phyloP scores from a whole-genome alignment of 2,797 vertebrate genomes.

The Catamblyrhynchus diadema region DNA sequence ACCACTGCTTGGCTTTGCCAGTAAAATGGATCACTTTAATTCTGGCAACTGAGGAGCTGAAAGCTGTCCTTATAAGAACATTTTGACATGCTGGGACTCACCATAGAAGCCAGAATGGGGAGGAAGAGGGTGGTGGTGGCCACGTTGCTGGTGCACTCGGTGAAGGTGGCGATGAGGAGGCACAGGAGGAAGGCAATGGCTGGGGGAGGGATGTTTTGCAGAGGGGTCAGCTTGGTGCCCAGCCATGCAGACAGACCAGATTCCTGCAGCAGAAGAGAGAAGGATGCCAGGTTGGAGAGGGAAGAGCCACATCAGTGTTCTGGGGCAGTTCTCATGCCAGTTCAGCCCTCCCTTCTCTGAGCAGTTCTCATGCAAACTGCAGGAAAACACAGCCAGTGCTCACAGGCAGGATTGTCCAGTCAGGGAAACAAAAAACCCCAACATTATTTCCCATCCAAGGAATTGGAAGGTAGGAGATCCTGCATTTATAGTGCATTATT shows the following conservation, averaged over 20 bases:
- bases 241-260: conserved; percentile 87
- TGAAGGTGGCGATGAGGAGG: conserved; percentile 85
- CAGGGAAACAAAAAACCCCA: not conserved
- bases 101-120: conserved; percentile 91
- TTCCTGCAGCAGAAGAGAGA: conserved; percentile 57
- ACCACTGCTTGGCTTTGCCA: not conserved
- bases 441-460: not conserved
- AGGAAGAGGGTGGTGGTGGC: conserved; percentile 92
- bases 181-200: conserved; percentile 82
- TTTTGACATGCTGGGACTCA: conserved; percentile 51
- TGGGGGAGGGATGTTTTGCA: conserved; percentile 77
- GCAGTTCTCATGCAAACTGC: not conserved
- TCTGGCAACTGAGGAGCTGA: not conserved
- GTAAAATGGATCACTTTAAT: too few species aligned
- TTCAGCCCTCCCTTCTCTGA: not conserved
- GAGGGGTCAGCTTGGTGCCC: conserved; percentile 80
- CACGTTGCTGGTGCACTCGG: conserved; percentile 92
- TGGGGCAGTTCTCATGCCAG: not conserved
- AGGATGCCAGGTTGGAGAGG: not conserved
- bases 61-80: rapidly evolving
- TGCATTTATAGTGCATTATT: not conserved
- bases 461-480: not conserved
- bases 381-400: not conserved
- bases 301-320: not conserved
- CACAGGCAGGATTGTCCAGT: rapidly evolving